phyloP scores from a whole-genome alignment of 2,888 invertebrate species.

The Mellilla xanthometata region DNA sequence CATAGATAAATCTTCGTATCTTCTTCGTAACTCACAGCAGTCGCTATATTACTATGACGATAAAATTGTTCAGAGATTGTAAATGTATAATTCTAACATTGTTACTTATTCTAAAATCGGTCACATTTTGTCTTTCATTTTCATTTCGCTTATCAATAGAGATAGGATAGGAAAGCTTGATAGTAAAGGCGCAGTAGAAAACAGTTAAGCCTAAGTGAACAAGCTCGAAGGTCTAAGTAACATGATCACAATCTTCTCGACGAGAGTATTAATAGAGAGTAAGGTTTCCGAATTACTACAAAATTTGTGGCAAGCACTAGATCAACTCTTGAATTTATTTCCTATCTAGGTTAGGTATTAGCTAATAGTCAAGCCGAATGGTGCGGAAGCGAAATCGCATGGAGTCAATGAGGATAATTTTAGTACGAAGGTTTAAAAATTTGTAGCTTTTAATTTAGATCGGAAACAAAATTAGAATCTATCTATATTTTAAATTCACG shows the following conservation, averaged over 20 bases:
- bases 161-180: slow-evolving; percentile 60
- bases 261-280: slow-evolving; percentile 25
- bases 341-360: slow-evolving; percentile 60
- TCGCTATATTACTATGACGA: neutral
- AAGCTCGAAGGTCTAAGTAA: slow-evolving; percentile 71
- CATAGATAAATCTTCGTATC: too few species aligned
- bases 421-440: slow-evolving; percentile 44
- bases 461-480: slow-evolving; percentile 50
- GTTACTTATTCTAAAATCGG: slow-evolving; percentile 23
- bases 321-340: slow-evolving; percentile 47
- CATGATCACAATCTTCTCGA: slow-evolving; percentile 29
- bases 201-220: slow-evolving; percentile 72
- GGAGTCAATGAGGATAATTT: slow-evolving; percentile 60
- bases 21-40: neutral
- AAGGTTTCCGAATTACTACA: slow-evolving; percentile 28
- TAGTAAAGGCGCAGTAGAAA: slow-evolving; percentile 68
- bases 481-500: slow-evolving; percentile 46
- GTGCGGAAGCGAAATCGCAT: slow-evolving; percentile 68
- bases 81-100: slow-evolving; percentile 17
- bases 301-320: slow-evolving; percentile 20
- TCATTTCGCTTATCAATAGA: slow-evolving; percentile 31
- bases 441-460: slow-evolving; percentile 35
- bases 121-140: slow-evolving; percentile 26
- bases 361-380: slow-evolving; percentile 54
- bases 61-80: slow-evolving; percentile 14